Conservation (phyloP, 2,888 invertebrate genomes). For the Polyommatus iphigenia region DNA sequence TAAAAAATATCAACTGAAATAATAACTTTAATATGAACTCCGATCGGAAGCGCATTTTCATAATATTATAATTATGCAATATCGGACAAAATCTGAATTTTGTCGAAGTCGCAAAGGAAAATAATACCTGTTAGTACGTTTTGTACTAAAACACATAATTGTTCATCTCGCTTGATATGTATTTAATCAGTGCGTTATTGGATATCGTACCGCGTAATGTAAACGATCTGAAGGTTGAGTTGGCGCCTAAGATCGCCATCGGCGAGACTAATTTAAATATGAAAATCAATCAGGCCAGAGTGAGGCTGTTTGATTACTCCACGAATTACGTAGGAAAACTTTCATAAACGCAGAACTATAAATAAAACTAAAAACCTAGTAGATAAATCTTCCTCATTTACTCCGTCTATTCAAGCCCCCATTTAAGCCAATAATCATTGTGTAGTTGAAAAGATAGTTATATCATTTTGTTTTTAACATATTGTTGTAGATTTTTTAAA, state of each 20-base stretch:
- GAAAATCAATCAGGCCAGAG: constrained; percentile 74
- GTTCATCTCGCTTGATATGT: background rate
- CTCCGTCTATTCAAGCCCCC: too few species aligned
- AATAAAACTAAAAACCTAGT: background rate
- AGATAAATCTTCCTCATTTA: background rate
- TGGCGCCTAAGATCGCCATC: constrained; percentile 49
- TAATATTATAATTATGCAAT: too few species aligned
- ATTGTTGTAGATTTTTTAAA: too few species aligned
- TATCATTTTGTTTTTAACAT: too few species aligned
- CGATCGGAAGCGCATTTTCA: too few species aligned
- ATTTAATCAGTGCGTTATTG: background rate
- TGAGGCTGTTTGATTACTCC: constrained; percentile 65
- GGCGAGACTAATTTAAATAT: constrained; percentile 73
- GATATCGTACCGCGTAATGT: background rate
- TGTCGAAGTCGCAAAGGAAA: too few species aligned
- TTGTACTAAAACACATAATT: background rate
- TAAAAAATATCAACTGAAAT: background rate
- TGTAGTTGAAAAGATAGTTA: too few species aligned
- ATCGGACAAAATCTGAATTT: too few species aligned
- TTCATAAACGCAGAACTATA: background rate
- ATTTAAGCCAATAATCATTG: too few species aligned
- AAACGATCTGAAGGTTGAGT: constrained; percentile 30
- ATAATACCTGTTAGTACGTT: too few species aligned
- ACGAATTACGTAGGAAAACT: constrained; percentile 60
- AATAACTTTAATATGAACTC: background rate